Evolutionary conservation across 2,113 vertebrate genomes (phyloP).

Genomic region (Gulo gulo): DNA sequence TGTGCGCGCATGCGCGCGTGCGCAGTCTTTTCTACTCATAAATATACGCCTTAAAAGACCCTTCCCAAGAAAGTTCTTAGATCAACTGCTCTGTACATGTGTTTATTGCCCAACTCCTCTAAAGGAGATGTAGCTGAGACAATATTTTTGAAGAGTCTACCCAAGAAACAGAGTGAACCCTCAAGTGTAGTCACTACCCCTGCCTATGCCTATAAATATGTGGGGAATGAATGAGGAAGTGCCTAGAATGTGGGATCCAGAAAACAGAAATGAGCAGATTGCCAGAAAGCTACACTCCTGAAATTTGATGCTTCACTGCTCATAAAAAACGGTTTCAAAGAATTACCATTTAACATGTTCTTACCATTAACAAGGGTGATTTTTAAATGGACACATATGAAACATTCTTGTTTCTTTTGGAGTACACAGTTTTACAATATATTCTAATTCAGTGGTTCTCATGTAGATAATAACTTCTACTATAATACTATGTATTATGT

Average conservation of each 20-base stretch:
- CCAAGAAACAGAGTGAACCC: neutral
- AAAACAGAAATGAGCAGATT: neutral
- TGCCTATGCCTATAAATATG: neutral
- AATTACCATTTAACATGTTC: neutral
- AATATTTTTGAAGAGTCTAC: neutral
- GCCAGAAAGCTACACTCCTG: neutral
- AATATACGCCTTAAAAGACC: neutral
- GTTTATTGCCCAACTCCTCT: neutral
- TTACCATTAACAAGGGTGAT: neutral
- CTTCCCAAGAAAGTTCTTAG: neutral
- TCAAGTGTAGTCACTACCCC: neutral
- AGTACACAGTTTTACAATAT: neutral
- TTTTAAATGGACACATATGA: neutral
- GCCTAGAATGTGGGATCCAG: neutral
- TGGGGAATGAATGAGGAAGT: neutral
- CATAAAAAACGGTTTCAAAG: neutral
- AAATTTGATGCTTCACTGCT: neutral
- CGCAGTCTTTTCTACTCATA: neutral
- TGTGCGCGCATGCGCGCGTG: rapidly evolving
- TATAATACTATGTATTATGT: neutral
- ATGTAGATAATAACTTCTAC: neutral
- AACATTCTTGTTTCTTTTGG: neutral
- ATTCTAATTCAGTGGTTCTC: neutral
- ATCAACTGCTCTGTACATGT: neutral
- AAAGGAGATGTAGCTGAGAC: neutral